Evolutionary conservation across 2,113 vertebrate species (phyloP).

Genomic region (Rhinoptilus africanus): DNA sequence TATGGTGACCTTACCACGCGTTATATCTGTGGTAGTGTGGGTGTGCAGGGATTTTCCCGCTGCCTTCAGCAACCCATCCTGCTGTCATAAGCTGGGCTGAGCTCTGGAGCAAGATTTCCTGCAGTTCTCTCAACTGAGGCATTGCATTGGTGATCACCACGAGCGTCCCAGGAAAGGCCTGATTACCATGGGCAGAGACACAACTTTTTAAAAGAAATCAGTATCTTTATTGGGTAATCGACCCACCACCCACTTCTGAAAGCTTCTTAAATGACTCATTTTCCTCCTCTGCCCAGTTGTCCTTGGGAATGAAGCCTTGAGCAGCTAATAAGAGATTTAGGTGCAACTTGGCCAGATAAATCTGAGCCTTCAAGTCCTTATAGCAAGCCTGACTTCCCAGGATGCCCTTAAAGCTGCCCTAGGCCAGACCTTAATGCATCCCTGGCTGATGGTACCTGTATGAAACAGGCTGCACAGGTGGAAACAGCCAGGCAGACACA

Average conservation of each 20-base stretch:
- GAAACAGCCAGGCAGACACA: not conserved
- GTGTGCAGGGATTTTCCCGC: not conserved
- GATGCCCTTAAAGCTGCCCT: not conserved
- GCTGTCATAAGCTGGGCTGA: not conserved
- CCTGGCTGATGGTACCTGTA: not conserved
- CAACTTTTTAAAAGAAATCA: rapidly evolving
- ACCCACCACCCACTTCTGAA: not conserved
- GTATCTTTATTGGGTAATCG: not conserved
- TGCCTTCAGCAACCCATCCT: not conserved
- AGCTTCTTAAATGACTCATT: not conserved
- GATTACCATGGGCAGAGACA: not conserved
- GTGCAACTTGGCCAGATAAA: not conserved
- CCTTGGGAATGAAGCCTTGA: not conserved
- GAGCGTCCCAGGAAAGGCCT: not conserved
- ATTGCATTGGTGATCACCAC: rapidly evolving
- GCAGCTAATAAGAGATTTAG: not conserved
- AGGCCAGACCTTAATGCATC: not conserved
- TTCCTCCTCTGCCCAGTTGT: not conserved
- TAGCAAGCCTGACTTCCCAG: not conserved
- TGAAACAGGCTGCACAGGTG: not conserved
- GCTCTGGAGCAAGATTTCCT: not conserved
- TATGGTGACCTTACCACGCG: not conserved
- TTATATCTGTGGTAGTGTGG: not conserved
- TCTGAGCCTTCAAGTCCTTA: not conserved
- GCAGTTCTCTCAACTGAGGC: not conserved